Evolutionary conservation across 2,113 vertebrate species (phyloP).

Genomic region (Charadrius vociferus): DNA sequence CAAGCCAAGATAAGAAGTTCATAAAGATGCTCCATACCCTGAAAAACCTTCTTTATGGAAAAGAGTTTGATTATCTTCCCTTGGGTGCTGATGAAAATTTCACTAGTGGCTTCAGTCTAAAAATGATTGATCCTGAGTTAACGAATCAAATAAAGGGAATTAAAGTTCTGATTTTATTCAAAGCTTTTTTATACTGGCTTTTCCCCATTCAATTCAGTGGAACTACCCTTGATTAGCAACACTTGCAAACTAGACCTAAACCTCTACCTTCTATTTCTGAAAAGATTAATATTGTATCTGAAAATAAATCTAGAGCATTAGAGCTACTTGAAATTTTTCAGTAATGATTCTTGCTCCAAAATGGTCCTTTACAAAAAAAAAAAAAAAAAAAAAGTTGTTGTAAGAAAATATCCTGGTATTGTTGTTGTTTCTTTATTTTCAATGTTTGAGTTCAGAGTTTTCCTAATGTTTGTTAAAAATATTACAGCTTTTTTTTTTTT

Average conservation of each 20-base stretch:
- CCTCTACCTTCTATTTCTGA: not conserved
- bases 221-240: not conserved
- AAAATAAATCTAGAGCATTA: not conserved
- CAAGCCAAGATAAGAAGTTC: not conserved
- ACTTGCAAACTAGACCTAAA: not conserved
- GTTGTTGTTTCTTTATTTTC: not conserved
- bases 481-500: not conserved
- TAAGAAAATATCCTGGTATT: not conserved
- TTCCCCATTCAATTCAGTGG: not conserved
- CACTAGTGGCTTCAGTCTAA: not conserved
- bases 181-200: not conserved
- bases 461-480: not conserved
- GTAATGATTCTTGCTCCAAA: not conserved
- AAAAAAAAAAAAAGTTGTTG: not conserved
- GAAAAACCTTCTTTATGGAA: not conserved
- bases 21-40: not conserved
- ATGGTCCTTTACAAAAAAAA: accelerated
- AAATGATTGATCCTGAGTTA: not conserved
- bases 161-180: not conserved
- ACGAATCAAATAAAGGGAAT: not conserved
- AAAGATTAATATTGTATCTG: not conserved
- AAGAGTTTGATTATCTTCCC: not conserved
- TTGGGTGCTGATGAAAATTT: not conserved
- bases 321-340: not conserved
- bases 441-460: not conserved